These are phyloP conservation scores for Cryptus armator DNA, from an alignment of 2,888 invertebrate genomes.

Conservation along the genomic window DNA sequence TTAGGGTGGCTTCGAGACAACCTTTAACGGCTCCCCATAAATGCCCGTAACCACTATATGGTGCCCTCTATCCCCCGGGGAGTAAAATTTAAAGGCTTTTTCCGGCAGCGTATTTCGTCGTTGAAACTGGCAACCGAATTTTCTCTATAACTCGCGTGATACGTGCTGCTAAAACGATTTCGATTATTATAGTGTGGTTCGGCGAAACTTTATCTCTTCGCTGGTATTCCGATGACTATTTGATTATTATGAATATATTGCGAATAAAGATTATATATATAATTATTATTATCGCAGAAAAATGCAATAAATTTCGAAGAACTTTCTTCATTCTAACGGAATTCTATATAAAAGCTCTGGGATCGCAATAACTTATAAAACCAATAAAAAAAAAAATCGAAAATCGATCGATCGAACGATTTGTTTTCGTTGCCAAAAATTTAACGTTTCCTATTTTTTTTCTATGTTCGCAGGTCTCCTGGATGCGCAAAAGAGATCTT, in stretches of 20 bases:
- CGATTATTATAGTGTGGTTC: not conserved
- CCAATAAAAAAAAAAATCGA: too few relatives aligned
- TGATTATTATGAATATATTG: too few relatives aligned
- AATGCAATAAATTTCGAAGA: too few relatives aligned
- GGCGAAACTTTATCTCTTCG: not conserved
- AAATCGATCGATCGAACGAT: too few relatives aligned
- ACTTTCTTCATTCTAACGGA: too few relatives aligned
- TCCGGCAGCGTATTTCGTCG: not conserved
- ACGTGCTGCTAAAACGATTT: slow-evolving; percentile 32
- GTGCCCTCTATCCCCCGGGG: not conserved
- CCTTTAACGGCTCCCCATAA: slow-evolving; percentile 75
- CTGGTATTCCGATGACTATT: too few relatives aligned
- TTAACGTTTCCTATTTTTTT: slow-evolving; percentile 6
- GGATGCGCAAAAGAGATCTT: slow-evolving; percentile 93
- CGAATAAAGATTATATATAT: too few relatives aligned
- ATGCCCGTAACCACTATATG: slow-evolving; percentile 65
- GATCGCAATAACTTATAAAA: too few relatives aligned
- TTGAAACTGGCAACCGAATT: not conserved
- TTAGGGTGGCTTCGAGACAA: slow-evolving; percentile 76
- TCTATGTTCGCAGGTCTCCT: slow-evolving; percentile 89
- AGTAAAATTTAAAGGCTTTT: slow-evolving; percentile 50
- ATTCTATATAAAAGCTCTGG: too few relatives aligned
- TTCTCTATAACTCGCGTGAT: not conserved
- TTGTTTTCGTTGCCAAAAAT: too few relatives aligned
- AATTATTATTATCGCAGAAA: too few relatives aligned